Percentiles rank a stretch among this genome's conserved stretches.
Conservation (phyloP, 2,888 invertebrate species). For the Pristionchus mayeri region DNA sequence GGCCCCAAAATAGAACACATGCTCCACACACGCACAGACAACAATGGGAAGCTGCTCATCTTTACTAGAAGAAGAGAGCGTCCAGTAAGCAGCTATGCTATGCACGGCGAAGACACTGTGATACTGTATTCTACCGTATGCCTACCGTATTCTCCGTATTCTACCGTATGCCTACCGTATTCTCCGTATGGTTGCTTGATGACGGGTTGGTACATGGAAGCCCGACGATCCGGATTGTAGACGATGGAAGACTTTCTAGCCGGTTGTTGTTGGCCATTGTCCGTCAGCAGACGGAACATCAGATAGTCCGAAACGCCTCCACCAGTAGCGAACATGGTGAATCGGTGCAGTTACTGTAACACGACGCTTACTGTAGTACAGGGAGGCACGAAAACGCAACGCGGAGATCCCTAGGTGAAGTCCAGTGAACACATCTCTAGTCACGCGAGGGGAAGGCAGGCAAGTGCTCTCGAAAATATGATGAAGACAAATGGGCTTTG, state of each 20-base stretch:
- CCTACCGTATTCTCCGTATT: slow-evolving; percentile 36
- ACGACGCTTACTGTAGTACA: neutral
- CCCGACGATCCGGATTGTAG: slow-evolving; percentile 8
- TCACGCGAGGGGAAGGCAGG: neutral
- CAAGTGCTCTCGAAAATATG: slow-evolving; percentile 1
- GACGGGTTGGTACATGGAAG: slow-evolving; percentile 12
- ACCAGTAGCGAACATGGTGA: slow-evolving; percentile 27
- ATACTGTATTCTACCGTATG: neutral
- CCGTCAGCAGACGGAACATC: slow-evolving; percentile 69
- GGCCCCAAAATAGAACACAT: neutral
- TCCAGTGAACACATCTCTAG: neutral
- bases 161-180: slow-evolving; percentile 24
- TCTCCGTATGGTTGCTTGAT: neutral
- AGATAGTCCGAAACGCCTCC: slow-evolving; percentile 65
- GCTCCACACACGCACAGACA: neutral
- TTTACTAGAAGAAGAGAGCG: neutral
- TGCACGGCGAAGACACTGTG: too few species aligned
- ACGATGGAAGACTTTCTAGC: slow-evolving; percentile 34
- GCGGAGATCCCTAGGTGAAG: neutral
- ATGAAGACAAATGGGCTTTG: neutral
- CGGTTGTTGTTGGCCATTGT: neutral
- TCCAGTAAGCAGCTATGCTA: too few species aligned
- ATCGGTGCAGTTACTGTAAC: neutral
- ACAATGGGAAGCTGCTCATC: neutral
- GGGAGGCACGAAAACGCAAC: neutral